These are phyloP conservation scores for Callipepla californica DNA, from an alignment of 2,113 vertebrate genomes.

Conservation along the genomic window DNA sequence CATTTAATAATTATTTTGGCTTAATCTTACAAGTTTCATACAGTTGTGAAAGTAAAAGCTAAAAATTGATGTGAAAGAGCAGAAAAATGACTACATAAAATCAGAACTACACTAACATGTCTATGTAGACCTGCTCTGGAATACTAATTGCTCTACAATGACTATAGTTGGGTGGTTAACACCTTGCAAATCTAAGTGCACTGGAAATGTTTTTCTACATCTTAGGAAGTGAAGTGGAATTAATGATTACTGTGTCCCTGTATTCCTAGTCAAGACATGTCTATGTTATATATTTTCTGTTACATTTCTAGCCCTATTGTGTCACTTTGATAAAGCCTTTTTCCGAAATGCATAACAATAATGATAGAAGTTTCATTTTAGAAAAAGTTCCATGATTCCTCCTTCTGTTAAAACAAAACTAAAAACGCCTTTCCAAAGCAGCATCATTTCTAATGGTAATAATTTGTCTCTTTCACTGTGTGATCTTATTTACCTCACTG, in stretches of 20 bases:
- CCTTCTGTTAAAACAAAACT: neutral
- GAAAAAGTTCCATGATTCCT: neutral
- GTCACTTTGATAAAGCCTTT: slow-evolving; percentile 15
- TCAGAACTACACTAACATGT: neutral
- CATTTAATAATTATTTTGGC: neutral
- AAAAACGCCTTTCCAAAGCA: neutral
- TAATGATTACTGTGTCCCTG: neutral
- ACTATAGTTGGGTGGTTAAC: neutral
- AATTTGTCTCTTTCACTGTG: neutral
- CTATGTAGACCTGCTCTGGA: neutral
- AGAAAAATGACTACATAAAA: neutral
- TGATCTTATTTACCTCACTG: neutral
- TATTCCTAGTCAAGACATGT: neutral
- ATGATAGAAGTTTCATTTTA: neutral
- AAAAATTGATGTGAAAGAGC: neutral
- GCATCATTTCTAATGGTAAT: neutral
- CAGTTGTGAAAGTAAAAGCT: neutral
- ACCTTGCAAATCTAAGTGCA: neutral
- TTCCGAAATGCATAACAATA: neutral
- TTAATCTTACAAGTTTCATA: neutral
- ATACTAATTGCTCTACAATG: neutral
- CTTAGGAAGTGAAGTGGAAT: neutral
- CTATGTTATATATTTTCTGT: neutral
- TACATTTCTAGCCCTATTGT: neutral
- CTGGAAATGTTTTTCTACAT: neutral